phyloP scores from a whole-genome alignment of 2,113 vertebrate species.

The Petrocephalus microphthalmus region DNA sequence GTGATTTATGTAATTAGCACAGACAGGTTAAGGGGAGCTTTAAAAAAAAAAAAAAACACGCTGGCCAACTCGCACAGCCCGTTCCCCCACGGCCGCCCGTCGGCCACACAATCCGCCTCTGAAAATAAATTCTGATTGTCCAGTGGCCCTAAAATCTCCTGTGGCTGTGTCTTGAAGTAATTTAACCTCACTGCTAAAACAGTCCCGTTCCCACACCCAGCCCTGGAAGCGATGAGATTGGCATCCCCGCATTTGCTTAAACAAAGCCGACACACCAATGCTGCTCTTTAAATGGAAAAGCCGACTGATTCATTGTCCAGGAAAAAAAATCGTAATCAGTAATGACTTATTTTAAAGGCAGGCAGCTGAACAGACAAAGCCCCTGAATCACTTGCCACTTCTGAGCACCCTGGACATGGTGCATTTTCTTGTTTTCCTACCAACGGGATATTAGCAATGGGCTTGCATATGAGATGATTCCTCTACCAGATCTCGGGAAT shows the following conservation, averaged over 20 bases:
- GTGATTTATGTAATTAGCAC: conserved; percentile 86
- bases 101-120: conserved; percentile 57
- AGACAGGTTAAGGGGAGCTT: conserved; percentile 75
- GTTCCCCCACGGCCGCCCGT: conserved; percentile 32
- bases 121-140: conserved; percentile 81
- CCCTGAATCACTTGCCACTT: conserved; percentile 60
- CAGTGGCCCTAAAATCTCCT: conserved; percentile 63
- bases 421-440: conserved; percentile 37
- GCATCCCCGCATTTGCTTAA: conserved; percentile 69
- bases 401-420: conserved; percentile 41
- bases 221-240: conserved; percentile 66
- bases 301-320: conserved; percentile 68
- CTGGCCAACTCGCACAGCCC: conserved; percentile 48
- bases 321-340: conserved; percentile 58
- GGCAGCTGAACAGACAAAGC: conserved; percentile 62
- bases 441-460: conserved; percentile 43
- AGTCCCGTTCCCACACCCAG: conserved; percentile 71
- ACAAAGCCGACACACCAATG: conserved; percentile 55
- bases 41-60: conserved; percentile 53
- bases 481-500: neutral
- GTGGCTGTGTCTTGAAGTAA: conserved; percentile 70
- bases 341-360: conserved; percentile 72
- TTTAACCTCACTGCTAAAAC: conserved; percentile 58
- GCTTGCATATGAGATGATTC: conserved; percentile 6
- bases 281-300: conserved; percentile 61